A percentile compares a stretch with the other conserved stretches of the same genome.
These are phyloP conservation scores for Polyommatus icarus DNA, from an alignment of 2,888 invertebrate species.

Conservation along the genomic window DNA sequence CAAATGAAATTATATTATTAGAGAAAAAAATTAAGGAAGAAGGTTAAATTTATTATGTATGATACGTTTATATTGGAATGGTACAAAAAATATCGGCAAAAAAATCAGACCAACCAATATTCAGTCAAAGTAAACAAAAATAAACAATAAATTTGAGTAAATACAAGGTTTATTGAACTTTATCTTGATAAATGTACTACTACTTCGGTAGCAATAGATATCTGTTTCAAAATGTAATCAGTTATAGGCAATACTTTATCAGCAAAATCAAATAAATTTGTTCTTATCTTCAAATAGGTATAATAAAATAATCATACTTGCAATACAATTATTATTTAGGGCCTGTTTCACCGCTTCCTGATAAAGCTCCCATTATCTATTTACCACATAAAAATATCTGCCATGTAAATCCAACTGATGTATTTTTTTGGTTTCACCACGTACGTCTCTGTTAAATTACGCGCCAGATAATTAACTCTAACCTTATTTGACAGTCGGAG, in stretches of 20 bases:
- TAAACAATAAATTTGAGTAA: not conserved
- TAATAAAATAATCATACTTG: not conserved
- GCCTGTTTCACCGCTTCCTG: no score
- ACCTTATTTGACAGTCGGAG: no score
- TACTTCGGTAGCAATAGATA: not conserved
- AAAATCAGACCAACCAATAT: not conserved
- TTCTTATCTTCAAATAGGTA: not conserved
- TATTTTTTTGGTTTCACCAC: no score
- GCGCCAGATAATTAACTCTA: no score
- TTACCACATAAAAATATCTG: no score
- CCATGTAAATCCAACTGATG: no score
- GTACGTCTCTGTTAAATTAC: no score
- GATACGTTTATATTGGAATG: no score
- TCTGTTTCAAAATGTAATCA: not conserved
- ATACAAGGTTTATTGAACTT: not conserved
- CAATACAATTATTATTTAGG: constrained; percentile 3
- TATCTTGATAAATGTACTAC: not conserved
- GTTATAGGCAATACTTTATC: not conserved
- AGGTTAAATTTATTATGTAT: not conserved
- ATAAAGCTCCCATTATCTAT: no score
- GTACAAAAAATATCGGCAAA: no score
- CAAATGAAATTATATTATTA: constrained; percentile 34
- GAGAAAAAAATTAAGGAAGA: constrained; percentile 33
- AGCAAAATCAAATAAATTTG: constrained; percentile 6
- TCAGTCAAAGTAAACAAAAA: not conserved